Base-by-base conservation (phyloP, 1,140 invertebrate genomes). In the Odontomachus brunneus region DNA sequence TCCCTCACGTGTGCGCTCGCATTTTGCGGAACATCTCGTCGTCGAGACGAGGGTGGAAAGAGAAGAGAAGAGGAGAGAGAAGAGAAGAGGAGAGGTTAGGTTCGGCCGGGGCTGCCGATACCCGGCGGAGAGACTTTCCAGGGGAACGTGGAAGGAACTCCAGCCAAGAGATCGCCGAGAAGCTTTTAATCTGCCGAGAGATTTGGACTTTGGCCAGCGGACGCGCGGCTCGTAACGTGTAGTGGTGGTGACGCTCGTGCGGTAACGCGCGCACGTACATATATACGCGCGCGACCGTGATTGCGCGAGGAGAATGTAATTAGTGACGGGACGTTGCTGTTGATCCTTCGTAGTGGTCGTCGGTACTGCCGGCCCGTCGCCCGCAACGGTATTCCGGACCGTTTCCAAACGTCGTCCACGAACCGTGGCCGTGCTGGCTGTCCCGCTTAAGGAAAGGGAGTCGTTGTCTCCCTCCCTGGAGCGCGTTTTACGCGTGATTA, bases 141-240 rank as follows among this genome's bases (percentile, higher is more conserved):
- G 85, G 83, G 87, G 88, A 88, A 78, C 86, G 84, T 84, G 44
- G 84, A 53, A 85, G 51, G 66, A 67, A 84, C 83, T 66, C 76
- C 67, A 80, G 89, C 83, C 85, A 84, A 84, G 75, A 67, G 84
- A 87, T 88, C 89, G 90, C 87, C 89, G 90, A 90, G 90, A 90
- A 93, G 92, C 90, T 93, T 93, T 92, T 91, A 92, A 93, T 93
- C 91, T 89, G 72, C 80, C 80, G 73, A 88, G 88, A 80, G 86
- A 87, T 89, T 90, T 93, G 92, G 92, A 92, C 83, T 73, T 69
- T 72, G 65, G 91, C 92, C 91, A 93, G 90, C 48, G 74, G 69
- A 65, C 60, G 29, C 49, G 59, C 33, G 87, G 81, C 22, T 66
- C 33, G 69, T 19, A 63, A 83, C 76, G 74, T 71, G 49, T 55